phyloP scores from a whole-genome alignment of 2,797 vertebrate genomes.

The Uromys caudimaculatus region DNA sequence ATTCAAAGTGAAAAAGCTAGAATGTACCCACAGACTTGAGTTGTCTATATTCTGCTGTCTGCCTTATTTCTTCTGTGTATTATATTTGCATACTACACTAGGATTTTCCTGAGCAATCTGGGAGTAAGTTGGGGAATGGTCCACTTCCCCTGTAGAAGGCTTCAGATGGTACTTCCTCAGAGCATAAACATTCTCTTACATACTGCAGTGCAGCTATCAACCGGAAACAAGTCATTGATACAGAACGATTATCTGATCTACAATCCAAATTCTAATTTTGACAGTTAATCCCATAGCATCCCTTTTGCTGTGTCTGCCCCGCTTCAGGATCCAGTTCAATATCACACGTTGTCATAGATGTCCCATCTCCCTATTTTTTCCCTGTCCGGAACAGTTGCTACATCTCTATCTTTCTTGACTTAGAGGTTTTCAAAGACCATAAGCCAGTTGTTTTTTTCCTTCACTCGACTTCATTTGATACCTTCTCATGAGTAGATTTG shows the following conservation, averaged over 20 bases:
- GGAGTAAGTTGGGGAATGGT: background rate
- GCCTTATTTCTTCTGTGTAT: background rate
- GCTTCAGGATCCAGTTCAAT: background rate
- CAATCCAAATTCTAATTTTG: constrained; percentile 35
- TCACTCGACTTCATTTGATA: background rate
- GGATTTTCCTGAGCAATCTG: constrained; percentile 18
- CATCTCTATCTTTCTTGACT: constrained; percentile 45
- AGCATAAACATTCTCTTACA: background rate
- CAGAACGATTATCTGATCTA: constrained; percentile 13
- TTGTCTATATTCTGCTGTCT: constrained; percentile 29
- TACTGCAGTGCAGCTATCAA: background rate
- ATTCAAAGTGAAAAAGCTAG: constrained; percentile 4
- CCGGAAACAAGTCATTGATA: constrained; percentile 15
- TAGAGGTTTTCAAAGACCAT: constrained; percentile 31
- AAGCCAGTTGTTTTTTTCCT: constrained; percentile 32
- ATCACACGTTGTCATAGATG: constrained; percentile 32
- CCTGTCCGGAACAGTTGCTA: background rate
- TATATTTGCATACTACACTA: background rate
- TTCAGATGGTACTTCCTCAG: constrained; percentile 22
- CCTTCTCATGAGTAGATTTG: constrained; percentile 17
- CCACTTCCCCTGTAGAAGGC: background rate
- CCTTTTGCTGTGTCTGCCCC: constrained; percentile 25
- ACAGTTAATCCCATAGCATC: constrained; percentile 47
- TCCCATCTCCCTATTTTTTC: constrained; percentile 26
- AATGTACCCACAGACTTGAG: background rate